These are phyloP conservation scores for Spheniscus humboldti DNA, from an alignment of 2,797 vertebrate species.

Conservation along the genomic window DNA sequence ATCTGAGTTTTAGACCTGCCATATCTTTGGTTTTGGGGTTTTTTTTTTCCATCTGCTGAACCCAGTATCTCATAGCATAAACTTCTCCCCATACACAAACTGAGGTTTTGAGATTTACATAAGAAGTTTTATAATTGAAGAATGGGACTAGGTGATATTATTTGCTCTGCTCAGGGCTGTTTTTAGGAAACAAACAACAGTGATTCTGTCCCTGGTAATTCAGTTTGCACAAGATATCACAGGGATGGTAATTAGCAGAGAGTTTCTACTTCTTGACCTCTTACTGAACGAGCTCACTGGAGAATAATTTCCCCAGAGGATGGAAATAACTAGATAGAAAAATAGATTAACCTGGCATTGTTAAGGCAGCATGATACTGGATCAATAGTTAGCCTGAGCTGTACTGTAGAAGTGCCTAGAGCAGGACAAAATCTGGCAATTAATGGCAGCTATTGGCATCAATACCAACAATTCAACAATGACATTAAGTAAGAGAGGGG, in stretches of 20 bases:
- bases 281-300: constrained; percentile 43
- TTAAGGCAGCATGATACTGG: constrained; percentile 31
- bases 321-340: constrained; percentile 54
- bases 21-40: background rate
- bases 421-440: constrained; percentile 35
- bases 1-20: background rate
- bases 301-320: constrained; percentile 35
- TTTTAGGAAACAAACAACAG: background rate
- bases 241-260: constrained; percentile 52
- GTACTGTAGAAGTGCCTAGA: constrained; percentile 44
- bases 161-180: background rate
- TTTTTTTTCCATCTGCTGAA: background rate
- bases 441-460: constrained; percentile 44
- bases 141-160: background rate
- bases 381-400: constrained; percentile 50
- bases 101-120: background rate
- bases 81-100: background rate
- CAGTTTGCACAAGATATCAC: constrained; percentile 31
- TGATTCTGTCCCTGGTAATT: constrained; percentile 15
- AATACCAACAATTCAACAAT: constrained; percentile 17
- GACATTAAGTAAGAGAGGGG: background rate
- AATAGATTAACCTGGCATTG: constrained; percentile 56
- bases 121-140: background rate
- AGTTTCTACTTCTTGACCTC: constrained; percentile 57
- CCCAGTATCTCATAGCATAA: background rate